Percentiles rank a stretch among this genome's conserved stretches.
phyloP scores from a whole-genome alignment of 2,113 vertebrate genomes.

The Hiodon tergisus region DNA sequence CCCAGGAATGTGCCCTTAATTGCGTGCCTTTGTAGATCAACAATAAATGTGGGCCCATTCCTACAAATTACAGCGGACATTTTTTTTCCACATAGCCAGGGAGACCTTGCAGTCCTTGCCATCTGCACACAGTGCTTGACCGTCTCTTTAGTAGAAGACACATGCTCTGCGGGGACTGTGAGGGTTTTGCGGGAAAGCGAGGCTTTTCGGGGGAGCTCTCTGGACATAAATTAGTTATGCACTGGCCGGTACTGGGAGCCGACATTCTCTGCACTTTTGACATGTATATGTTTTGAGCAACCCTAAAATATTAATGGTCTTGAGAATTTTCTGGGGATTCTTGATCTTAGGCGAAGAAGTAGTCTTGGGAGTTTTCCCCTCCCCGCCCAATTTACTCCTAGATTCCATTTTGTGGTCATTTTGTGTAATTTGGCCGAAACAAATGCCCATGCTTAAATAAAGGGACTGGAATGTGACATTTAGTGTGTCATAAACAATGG shows the following conservation, averaged over 20 bases:
- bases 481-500: no score
- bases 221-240: constrained; percentile 10
- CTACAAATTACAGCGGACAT: constrained; percentile 37
- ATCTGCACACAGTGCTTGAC: constrained; percentile 24
- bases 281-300: constrained; percentile 25
- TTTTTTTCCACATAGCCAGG: neutral
- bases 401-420: no score
- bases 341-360: neutral
- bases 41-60: constrained; percentile 53
- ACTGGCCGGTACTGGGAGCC: constrained; percentile 8
- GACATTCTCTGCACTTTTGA: constrained; percentile 22
- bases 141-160: constrained; percentile 24
- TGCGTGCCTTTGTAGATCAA: constrained; percentile 47
- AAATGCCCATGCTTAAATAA: no score
- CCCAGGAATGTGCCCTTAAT: constrained; percentile 61
- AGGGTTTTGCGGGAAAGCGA: neutral
- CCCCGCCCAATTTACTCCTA: neutral
- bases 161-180: neutral
- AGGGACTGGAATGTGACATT: no score
- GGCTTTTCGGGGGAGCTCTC: constrained; percentile 4
- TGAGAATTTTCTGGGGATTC: constrained; percentile 34
- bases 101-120: constrained; percentile 18
- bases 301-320: constrained; percentile 43
- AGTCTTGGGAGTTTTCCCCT: neutral
- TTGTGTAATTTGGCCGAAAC: no score